These are phyloP conservation scores for Galerucella nymphaeae DNA, from an alignment of 2,888 invertebrate species.

Conservation along the genomic window DNA sequence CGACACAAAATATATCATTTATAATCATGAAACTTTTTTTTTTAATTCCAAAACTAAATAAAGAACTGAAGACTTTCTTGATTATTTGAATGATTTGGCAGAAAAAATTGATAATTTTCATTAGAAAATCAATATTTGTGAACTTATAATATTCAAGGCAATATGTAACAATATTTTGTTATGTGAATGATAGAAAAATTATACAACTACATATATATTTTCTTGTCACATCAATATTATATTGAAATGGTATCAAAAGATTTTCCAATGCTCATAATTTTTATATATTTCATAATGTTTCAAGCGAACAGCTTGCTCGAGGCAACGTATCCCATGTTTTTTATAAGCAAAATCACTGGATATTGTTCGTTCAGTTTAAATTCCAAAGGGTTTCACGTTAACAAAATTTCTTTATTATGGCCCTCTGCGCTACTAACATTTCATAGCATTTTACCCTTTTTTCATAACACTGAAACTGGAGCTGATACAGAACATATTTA, in stretches of 20 bases:
- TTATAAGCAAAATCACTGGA: constrained; percentile 2
- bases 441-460: not conserved
- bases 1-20: constrained; percentile 17
- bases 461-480: not conserved
- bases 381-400: not conserved
- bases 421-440: not conserved
- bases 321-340: not conserved
- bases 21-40: constrained; percentile 20
- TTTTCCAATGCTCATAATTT: not conserved
- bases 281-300: not conserved
- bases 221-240: not conserved
- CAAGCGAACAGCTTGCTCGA: not conserved
- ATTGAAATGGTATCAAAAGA: not conserved
- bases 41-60: constrained; percentile 10
- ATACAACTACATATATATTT: not conserved
- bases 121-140: no score
- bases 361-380: not conserved
- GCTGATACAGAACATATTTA: not conserved
- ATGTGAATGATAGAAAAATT: not conserved
- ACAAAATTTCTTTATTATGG: constrained; percentile 3
- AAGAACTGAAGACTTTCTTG: not conserved
- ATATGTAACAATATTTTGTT: no score
- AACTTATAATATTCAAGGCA: no score
- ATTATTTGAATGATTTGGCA: not conserved
- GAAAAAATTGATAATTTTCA: not conserved